These are phyloP conservation scores for Sipha maydis DNA, from an alignment of 2,888 invertebrate genomes.

Conservation along the genomic window DNA sequence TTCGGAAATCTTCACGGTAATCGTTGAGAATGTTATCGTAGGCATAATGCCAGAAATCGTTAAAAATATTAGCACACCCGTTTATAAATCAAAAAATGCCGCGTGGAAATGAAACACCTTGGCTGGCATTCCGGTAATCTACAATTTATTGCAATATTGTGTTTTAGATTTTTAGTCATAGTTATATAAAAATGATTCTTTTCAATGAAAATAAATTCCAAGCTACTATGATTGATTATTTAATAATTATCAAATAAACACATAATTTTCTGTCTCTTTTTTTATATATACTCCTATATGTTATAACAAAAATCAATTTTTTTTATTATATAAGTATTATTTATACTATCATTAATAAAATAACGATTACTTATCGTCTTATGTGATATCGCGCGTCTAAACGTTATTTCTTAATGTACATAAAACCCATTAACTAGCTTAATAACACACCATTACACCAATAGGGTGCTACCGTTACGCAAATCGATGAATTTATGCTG, in stretches of 20 bases:
- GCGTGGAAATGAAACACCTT: background rate
- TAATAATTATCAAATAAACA: no score
- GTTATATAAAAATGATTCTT: no score
- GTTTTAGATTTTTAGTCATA: background rate
- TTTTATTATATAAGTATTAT: no score
- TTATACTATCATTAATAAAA: slow-evolving; percentile 9
- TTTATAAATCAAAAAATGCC: background rate
- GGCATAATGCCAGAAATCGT: background rate
- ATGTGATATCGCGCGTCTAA: background rate
- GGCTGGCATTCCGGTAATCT: background rate
- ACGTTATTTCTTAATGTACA: background rate
- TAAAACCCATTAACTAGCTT: slow-evolving; percentile 22
- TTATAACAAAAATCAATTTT: no score
- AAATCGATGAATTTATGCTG: background rate
- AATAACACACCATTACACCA: slow-evolving; percentile 43
- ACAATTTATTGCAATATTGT: background rate
- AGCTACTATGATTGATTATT: no score
- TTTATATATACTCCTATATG: no score
- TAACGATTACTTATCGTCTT: slow-evolving; percentile 9
- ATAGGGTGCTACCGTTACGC: background rate
- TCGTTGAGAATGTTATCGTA: background rate
- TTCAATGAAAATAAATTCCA: no score
- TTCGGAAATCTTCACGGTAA: background rate
- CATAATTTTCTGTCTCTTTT: no score
- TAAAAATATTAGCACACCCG: background rate